Percentiles rank a stretch among this genome's conserved stretches.
Evolutionary conservation across 37 sponge, comb jelly and placozoan species (phyloP).

Genomic region (Cliona cf. orientalis): DNA sequence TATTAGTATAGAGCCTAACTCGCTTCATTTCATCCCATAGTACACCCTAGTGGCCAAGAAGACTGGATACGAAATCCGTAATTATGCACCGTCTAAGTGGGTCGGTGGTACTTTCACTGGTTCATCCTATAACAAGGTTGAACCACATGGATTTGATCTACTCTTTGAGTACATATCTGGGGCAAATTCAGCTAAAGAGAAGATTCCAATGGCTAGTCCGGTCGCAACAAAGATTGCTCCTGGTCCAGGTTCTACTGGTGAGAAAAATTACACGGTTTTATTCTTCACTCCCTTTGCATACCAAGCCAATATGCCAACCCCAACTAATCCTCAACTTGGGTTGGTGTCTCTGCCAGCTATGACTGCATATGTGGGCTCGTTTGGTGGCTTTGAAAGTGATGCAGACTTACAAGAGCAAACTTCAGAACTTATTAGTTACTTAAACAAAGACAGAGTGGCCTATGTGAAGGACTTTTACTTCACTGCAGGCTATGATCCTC

Average conservation of each 20-base stretch:
- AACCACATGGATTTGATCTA: not conserved
- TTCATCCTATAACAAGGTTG: constrained; percentile 5
- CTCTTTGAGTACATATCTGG: constrained; percentile 23
- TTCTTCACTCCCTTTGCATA: constrained; percentile 37
- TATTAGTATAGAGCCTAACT: too few relatives aligned
- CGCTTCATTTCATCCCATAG: too few relatives aligned
- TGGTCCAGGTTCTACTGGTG: constrained; percentile 9
- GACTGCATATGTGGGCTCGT: constrained; percentile 22
- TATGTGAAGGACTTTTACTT: constrained; percentile 32
- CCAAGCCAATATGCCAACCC: constrained; percentile 16
- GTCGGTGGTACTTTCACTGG: constrained; percentile 14
- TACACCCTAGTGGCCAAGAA: not conserved
- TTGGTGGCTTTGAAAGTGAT: constrained; percentile 14
- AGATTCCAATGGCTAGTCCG: constrained; percentile 24
- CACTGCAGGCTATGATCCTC: constrained; percentile 26
- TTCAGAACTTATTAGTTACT: not conserved
- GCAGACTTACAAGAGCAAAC: not conserved
- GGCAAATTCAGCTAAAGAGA: constrained; percentile 13
- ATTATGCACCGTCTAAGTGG: constrained; percentile 33
- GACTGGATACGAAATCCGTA: constrained; percentile 16
- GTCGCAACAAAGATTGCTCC: constrained; percentile 31
- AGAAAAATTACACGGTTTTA: constrained; percentile 19
- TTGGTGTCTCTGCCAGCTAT: constrained; percentile 23
- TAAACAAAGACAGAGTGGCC: not conserved
- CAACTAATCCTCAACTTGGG: constrained; percentile 3